Percentiles rank a stretch among this genome's conserved stretches.
These are phyloP conservation scores for Mechanitis mazaeus DNA, from an alignment of 2,888 invertebrate species.

Conservation along the genomic window DNA sequence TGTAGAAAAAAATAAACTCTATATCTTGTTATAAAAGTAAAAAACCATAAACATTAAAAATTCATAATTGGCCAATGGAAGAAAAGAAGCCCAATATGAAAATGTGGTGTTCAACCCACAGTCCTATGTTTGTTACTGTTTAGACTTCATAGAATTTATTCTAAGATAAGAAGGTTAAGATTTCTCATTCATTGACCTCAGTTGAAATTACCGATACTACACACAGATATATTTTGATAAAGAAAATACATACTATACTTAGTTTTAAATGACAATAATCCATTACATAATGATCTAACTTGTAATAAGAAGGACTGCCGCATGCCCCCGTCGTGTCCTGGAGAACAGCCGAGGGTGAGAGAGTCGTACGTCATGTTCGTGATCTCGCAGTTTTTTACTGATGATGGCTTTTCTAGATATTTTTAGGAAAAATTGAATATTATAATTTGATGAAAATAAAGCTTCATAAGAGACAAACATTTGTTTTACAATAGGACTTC, in stretches of 20 bases:
- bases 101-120: too few relatives aligned
- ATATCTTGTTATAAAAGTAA: too few relatives aligned
- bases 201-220: not conserved
- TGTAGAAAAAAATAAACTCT: not conserved
- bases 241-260: not conserved
- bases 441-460: not conserved
- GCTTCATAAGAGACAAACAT: not conserved
- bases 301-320: conserved; percentile 80
- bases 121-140: too few relatives aligned
- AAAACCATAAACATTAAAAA: not conserved
- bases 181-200: too few relatives aligned
- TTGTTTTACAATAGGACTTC: too few relatives aligned
- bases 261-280: not conserved
- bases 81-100: too few relatives aligned
- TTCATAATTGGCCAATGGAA: not conserved
- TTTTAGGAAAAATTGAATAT: not conserved
- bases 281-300: conserved; percentile 52
- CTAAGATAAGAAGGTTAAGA: too few relatives aligned
- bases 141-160: too few relatives aligned
- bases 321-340: conserved; percentile 83
- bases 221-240: not conserved
- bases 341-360: conserved; percentile 79
- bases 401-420: conserved; percentile 79
- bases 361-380: conserved; percentile 82
- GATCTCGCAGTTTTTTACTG: conserved; percentile 80